Base-by-base conservation (phyloP, 1,140 invertebrate genomes). In the Varroa destructor region DNA sequence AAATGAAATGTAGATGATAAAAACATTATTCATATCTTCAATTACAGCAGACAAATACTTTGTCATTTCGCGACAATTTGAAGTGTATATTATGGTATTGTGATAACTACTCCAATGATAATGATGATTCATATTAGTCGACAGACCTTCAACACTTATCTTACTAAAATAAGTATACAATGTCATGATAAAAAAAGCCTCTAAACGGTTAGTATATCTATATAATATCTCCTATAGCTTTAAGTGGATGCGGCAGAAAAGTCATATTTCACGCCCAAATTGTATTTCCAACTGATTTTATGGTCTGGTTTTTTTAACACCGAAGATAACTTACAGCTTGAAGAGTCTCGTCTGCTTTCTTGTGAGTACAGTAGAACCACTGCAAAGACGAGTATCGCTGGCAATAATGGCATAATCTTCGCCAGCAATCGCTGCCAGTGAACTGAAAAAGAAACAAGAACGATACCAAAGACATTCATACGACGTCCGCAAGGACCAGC, bases 331-430 rank as follows among this genome's bases (percentile, higher is more conserved):
- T 76, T 72, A 77, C 46, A 94, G 79, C 74, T 84, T 79, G 73
- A 91, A 91, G 4, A 93, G 78, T 80, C 93, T 93, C 55, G 89
- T 85, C 77, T 93, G 90, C 43, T 91, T 84, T 42, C 95, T 84
- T 0, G 89, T 89, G 73, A 90, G 87, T 78, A 99, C 95, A 3
- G 86, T 87, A 80, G 88, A 95, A 0, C 93, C 93, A 74, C 87
- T 84, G 79, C 87, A 91, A n/a, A 99, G 83, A 75, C 96, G 87
- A 14, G 92, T 95, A 77, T 99, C 96, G 1, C 91, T 91, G 25
- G 86, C 89, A 78, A 92, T 86, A 0, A 94, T 84, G 42, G 85
- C 88, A 81, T 87, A 95, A 79, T 93, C 88, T 55, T 91, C 86
- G 56, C 96, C 96, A 76, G 90, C 91, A 75, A 99, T 88, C 25